Base-by-base conservation (phyloP, 2,797 vertebrate genomes). In the Thripadectes ignobilis region DNA sequence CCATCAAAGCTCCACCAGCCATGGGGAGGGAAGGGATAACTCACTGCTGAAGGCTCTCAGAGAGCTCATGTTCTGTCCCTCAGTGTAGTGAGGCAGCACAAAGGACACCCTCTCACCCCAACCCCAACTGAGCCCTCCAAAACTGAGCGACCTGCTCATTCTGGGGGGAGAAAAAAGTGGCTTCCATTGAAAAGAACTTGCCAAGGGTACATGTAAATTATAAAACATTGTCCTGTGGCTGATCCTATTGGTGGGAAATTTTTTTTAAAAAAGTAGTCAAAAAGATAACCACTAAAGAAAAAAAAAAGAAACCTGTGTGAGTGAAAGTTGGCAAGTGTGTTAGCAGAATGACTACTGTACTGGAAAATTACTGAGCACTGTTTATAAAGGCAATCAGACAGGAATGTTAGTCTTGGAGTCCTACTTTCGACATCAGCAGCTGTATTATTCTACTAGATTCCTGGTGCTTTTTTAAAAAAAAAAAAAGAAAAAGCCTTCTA, bases 361-460 rank as follows among this genome's bases (percentile, higher is more conserved):
- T 98, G 98, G 98, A 98, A 98, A 98, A 98, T 98, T 97, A 97
- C 96, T 94, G 94, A 91, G 93, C 97, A 93, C 92, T 95, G 93
- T 97, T 96, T 97, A 97, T 97, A 97, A 95, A 97, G 95, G 97
- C 97, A 97, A 96, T 97, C 97, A 92, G 90, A 95, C 95, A 93
- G 95, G 97, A 98, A 97, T 98, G 98, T 98, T 98, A 97, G 97
- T 98, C 96, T 98, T 98, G 97, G 97, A 98, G 94, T 95, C 77
- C 93, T 97, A 95, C 94, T 88, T 95, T 95, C 92, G 17, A 45
- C 97, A 96, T 97, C 97, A 97, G 98, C 97, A 98, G 97, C 97
- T 97, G 96, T 98, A 89, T 94, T 97, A 97, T 97, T 98, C 96
- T 97, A 97, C 72, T 97, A 95, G 92, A 94, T 97, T 97, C 97